Conservation (phyloP, 2,797 vertebrate genomes). For the Sylvilagus floridanus region DNA sequence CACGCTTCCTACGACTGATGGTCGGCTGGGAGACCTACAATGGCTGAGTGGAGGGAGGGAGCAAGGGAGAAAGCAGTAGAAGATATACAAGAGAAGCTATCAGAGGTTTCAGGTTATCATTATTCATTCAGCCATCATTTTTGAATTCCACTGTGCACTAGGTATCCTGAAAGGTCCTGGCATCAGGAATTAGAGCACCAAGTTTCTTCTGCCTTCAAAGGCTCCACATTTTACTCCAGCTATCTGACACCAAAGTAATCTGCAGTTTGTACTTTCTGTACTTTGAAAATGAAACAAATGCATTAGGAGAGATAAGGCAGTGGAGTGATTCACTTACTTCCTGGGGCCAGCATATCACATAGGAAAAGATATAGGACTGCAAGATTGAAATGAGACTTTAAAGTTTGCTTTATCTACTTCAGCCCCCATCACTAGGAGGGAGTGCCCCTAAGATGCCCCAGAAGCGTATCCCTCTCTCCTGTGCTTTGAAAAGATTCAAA, state of each 20-base stretch:
- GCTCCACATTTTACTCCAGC: conserved; percentile 35
- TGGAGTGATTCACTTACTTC: background rate
- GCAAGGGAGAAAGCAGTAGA: background rate
- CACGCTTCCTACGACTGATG: background rate
- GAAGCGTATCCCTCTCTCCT: background rate
- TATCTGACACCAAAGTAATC: conserved; percentile 48
- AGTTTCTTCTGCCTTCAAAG: conserved; percentile 56
- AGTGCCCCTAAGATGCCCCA: background rate
- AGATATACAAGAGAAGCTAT: background rate
- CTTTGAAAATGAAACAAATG: conserved; percentile 55
- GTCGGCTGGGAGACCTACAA: background rate
- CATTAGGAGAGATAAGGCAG: background rate
- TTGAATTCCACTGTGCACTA: background rate
- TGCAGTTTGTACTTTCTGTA: background rate
- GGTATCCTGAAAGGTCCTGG: background rate
- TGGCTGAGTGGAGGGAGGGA: background rate
- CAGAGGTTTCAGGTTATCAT: background rate
- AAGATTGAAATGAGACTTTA: conserved; percentile 13
- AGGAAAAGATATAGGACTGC: background rate
- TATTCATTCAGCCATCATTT: background rate
- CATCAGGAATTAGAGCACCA: background rate
- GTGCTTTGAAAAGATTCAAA: conserved; percentile 34
- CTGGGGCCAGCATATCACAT: background rate
- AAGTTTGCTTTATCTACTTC: conserved; percentile 25
- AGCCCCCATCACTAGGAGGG: background rate